Conservation (phyloP, 1,140 invertebrate species). For the Drosophila sulfurigaster region DNA sequence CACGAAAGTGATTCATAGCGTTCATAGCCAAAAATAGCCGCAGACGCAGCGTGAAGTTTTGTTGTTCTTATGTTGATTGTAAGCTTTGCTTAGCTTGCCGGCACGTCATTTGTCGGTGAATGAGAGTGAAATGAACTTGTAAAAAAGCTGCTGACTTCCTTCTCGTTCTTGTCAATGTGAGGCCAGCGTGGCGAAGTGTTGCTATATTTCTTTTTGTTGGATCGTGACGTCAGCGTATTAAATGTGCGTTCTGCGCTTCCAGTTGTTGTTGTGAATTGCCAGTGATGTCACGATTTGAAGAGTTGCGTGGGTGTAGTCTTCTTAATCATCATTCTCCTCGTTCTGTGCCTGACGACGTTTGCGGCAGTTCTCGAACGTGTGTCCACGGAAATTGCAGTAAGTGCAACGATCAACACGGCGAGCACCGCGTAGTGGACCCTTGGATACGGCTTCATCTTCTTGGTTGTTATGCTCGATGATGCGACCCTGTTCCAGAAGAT, state of each 20-base stretch:
- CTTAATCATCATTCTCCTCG: conserved; percentile 39
- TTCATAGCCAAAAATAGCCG: conserved; percentile 66
- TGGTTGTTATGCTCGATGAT: conserved; percentile 76
- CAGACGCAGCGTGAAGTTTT: conserved; percentile 48
- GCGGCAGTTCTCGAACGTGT: conserved; percentile 65
- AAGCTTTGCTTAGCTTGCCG: conserved; percentile 62
- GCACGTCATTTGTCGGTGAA: conserved; percentile 47
- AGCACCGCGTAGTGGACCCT: conserved; percentile 48
- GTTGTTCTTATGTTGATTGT: conserved; percentile 10
- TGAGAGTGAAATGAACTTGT: conserved; percentile 20
- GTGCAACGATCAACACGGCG: conserved; percentile 60
- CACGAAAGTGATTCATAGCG: conserved; percentile 41
- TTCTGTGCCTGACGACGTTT: conserved; percentile 43
- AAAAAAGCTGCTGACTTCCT: neutral
- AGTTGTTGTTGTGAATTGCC: conserved; percentile 18
- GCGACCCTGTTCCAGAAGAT: conserved; percentile 75
- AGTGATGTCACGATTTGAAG: conserved; percentile 28
- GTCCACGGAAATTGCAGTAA: conserved; percentile 70
- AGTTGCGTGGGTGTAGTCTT: conserved; percentile 5
- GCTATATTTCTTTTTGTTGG: neutral
- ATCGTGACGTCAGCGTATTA: conserved; percentile 11
- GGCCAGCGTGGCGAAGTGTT: conserved; percentile 29
- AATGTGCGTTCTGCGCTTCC: conserved; percentile 26
- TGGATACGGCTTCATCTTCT: conserved; percentile 42
- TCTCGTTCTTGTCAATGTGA: conserved; percentile 31